Evolutionary conservation across 1,140 invertebrate genomes (phyloP).

Genomic region (Drosophila sechellia): DNA sequence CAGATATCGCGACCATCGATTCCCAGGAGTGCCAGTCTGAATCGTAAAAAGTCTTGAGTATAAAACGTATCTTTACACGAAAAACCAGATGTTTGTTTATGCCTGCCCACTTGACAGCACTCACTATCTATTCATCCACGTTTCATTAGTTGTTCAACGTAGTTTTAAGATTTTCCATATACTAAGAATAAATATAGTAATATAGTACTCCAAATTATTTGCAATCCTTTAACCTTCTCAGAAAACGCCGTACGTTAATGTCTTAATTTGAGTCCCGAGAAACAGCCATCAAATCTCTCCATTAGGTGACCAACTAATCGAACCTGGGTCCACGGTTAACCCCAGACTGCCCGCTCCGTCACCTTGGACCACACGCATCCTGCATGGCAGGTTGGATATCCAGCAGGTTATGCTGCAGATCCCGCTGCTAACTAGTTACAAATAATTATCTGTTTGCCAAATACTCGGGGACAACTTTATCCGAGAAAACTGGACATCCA

Average conservation of each 20-base stretch:
- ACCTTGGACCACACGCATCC: slow-evolving; percentile 48
- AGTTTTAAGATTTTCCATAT: not conserved
- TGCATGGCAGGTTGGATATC: not conserved
- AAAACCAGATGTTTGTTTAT: not conserved
- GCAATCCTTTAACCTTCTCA: no score
- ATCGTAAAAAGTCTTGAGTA: slow-evolving; percentile 17
- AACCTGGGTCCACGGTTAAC: slow-evolving; percentile 60
- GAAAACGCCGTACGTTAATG: not conserved
- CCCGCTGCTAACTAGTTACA: slow-evolving; percentile 72
- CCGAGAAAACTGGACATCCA: slow-evolving; percentile 10
- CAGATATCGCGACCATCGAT: slow-evolving; percentile 32
- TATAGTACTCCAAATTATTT: not conserved
- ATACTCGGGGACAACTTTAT: slow-evolving; percentile 51
- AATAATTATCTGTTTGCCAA: slow-evolving; percentile 81
- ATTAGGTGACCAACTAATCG: slow-evolving; percentile 51
- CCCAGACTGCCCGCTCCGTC: slow-evolving; percentile 63
- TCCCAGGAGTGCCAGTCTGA: slow-evolving; percentile 4
- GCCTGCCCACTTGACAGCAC: not conserved
- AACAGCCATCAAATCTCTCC: slow-evolving; percentile 7
- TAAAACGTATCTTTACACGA: not conserved
- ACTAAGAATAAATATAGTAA: no score
- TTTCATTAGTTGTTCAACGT: not conserved
- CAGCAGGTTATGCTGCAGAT: slow-evolving; percentile 19
- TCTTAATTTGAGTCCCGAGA: slow-evolving; percentile 2
- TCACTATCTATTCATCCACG: not conserved